phyloP scores from a whole-genome alignment of 2,888 invertebrate genomes.

The Caradrina kadenii region DNA sequence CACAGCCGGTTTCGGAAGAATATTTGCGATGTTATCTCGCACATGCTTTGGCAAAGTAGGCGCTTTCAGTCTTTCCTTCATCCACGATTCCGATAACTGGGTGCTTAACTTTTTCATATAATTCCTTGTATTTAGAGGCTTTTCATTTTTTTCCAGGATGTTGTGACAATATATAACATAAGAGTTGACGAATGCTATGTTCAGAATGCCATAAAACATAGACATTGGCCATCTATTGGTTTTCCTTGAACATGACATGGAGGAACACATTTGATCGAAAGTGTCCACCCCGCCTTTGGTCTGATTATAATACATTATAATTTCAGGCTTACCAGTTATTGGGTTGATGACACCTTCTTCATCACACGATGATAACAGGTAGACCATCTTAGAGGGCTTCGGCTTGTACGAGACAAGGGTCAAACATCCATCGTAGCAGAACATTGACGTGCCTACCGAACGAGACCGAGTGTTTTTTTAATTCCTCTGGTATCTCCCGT shows the following conservation, averaged over 20 bases:
- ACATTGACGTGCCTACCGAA: not conserved
- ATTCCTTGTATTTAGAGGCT: not conserved
- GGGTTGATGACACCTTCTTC: not conserved
- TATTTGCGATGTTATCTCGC: constrained; percentile 23
- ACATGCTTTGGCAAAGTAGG: constrained; percentile 20
- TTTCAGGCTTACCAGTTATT: not conserved
- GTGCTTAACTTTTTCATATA: not conserved
- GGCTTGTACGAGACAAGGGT: constrained; percentile 4
- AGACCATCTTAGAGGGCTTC: constrained; percentile 1
- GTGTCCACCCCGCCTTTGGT: constrained; percentile 1
- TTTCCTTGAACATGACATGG: not conserved
- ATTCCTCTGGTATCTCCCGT: not conserved
- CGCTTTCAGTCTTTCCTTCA: constrained; percentile 15
- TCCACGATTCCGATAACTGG: not conserved
- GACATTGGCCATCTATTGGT: not conserved
- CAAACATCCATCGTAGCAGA: not conserved
- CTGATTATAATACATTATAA: constrained; percentile 4
- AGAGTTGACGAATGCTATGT: not conserved
- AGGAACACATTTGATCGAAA: not conserved
- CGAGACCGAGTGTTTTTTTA: not conserved
- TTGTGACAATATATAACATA: not conserved
- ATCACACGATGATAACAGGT: constrained; percentile 2
- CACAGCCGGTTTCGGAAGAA: constrained; percentile 16
- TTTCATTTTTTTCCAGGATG: not conserved
- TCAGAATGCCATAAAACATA: not conserved